A percentile compares a stretch with the other conserved stretches of the same genome.
Evolutionary conservation across 2,113 vertebrate species (phyloP).

Genomic region (Pangasianodon hypophthalmus): DNA sequence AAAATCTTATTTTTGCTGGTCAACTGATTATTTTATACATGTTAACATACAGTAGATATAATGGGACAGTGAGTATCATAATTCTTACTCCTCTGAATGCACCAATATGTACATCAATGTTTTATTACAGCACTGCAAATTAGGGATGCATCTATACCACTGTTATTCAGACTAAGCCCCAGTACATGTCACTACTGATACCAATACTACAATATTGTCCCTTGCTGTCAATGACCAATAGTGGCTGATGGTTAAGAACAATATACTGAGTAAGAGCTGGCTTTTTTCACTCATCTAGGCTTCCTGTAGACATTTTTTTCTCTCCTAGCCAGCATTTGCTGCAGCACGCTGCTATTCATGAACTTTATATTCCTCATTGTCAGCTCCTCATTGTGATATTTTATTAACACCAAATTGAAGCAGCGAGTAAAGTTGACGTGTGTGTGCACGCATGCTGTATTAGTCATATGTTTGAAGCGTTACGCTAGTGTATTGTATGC

Average conservation of each 20-base stretch:
- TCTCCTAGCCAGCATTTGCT: too few species aligned
- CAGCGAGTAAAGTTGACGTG: background rate
- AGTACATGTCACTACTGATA: too few species aligned
- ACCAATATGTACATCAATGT: background rate
- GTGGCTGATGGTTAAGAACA: background rate
- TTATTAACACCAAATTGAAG: background rate
- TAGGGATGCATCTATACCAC: background rate
- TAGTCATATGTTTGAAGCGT: too few species aligned
- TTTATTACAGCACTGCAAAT: background rate
- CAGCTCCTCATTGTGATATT: background rate
- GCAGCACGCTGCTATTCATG: too few species aligned
- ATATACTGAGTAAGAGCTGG: background rate
- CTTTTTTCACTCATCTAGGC: too few species aligned
- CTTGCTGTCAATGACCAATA: background rate
- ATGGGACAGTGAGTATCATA: background rate
- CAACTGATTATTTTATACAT: too few species aligned
- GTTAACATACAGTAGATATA: background rate
- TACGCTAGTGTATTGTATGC: too few species aligned
- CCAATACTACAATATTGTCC: too few species aligned
- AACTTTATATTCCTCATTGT: too few species aligned
- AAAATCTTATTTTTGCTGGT: background rate
- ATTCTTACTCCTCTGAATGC: background rate
- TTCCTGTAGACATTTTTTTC: too few species aligned
- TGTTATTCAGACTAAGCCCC: background rate
- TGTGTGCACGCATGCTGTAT: background rate